Evolutionary conservation across 2,113 vertebrate genomes (phyloP), one percentile per base, ranked within the genome.

Genomic region (Thinocorus orbignyianus): DNA sequence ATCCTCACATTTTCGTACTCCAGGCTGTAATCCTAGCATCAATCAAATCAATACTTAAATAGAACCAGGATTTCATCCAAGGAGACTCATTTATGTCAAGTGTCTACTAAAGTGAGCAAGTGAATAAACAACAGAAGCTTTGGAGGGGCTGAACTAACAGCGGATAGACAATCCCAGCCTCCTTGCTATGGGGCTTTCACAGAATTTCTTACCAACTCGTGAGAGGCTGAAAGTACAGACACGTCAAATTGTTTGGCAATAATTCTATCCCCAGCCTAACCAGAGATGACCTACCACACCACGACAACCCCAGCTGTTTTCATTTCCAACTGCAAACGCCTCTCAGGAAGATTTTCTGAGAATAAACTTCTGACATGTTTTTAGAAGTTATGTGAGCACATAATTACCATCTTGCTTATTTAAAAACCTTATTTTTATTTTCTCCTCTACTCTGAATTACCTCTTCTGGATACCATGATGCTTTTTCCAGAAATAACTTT

Each of bases 361-460:
- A 74, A 58, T 28, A 71, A 84, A 88, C 20, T 55, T 88, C 42
- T 55, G n/a, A 48, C 3, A 4, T 30, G 28, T 41, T 86, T 90
- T 66, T 30, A 86, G 57, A 91, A 82, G 44, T 44, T 72, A 66
- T 28, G 49, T 87, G 70, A 91, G 60, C 77, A 90, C 18, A 48
- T 80, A 84, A 90, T 80, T 90, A 87, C 46, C 41, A 76, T 58
- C 49, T 88, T 65, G n/a, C 42, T 83, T 57, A 70, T 54, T 82
- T 91, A 37, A 92, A 96, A 86, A 17, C 12, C 41, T 49, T 92
- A 14, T 89, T 82, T 94, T 49, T 92, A 14, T 89, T 82, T 94
- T 93, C 71, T 89, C 62, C 41, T 86, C 66, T 46, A 28, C 31
- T 80, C 49, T 58, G 37, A 80, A 52, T 80, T 80, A 70, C 10